Evolutionary conservation across 2,113 vertebrate genomes (phyloP).

Genomic region (Lepisosteus osseus): DNA sequence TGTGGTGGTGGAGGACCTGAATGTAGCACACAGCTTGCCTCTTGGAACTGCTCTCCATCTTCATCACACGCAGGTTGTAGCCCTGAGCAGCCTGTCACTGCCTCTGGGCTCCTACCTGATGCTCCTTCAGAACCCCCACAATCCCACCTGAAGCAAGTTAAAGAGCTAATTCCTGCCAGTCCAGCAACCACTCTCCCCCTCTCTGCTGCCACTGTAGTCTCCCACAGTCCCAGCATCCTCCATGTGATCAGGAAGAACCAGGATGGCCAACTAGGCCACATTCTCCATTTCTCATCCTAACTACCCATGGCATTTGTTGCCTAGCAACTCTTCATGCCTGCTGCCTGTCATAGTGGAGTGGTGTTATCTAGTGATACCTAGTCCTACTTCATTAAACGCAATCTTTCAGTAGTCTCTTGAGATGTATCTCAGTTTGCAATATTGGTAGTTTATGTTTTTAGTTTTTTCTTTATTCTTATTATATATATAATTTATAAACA

Average conservation of each 20-base stretch:
- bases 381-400: too few relatives aligned
- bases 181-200: neutral
- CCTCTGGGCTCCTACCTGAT: conserved; percentile 4
- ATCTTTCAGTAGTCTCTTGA: too few relatives aligned
- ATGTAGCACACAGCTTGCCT: neutral
- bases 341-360: conserved; percentile 28
- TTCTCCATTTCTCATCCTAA: conserved; percentile 6
- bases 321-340: neutral
- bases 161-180: neutral
- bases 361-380: too few relatives aligned
- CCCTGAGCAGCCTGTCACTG: neutral
- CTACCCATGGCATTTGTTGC: conserved; percentile 9
- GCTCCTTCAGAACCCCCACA: neutral
- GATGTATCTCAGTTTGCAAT: too few relatives aligned
- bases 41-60: neutral
- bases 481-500: too few relatives aligned
- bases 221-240: conserved; percentile 11
- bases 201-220: conserved; percentile 23
- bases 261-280: conserved; percentile 18
- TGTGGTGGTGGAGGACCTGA: neutral
- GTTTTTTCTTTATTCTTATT: too few relatives aligned
- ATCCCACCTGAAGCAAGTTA: neutral
- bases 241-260: neutral
- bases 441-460: too few relatives aligned
- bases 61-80: too few relatives aligned